These are phyloP conservation scores for Zygogramma bicolorata DNA, from an alignment of 2,888 invertebrate genomes.

Conservation along the genomic window DNA sequence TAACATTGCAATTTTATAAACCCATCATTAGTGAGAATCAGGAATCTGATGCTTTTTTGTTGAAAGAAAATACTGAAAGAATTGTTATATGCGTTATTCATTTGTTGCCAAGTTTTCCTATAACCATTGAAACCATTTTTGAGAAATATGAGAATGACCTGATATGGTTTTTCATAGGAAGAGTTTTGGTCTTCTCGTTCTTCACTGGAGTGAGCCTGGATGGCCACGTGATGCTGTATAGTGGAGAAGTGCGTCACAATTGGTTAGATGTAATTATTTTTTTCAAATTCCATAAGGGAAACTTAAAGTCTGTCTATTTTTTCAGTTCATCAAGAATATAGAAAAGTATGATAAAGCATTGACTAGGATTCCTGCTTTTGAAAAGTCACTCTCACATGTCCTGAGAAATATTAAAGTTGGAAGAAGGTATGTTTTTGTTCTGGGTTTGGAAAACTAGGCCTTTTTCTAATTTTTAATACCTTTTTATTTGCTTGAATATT, in stretches of 20 bases:
- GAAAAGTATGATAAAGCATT: constrained; percentile 80
- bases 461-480: not conserved
- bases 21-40: too few relatives aligned
- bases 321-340: constrained; percentile 85
- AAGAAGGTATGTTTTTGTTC: constrained; percentile 72
- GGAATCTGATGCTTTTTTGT: too few relatives aligned
- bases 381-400: constrained; percentile 86
- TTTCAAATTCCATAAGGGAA: constrained; percentile 11
- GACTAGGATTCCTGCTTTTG: constrained; percentile 83
- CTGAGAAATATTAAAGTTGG: constrained; percentile 86
- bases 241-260: constrained; percentile 92
- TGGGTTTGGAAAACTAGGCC: not conserved
- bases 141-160: too few relatives aligned
- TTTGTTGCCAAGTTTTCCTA: too few relatives aligned
- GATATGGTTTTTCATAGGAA: constrained; percentile 73
- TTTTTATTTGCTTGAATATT: not conserved
- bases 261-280: constrained; percentile 85
- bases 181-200: constrained; percentile 86
- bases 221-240: constrained; percentile 90
- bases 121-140: too few relatives aligned
- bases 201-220: constrained; percentile 93
- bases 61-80: too few relatives aligned
- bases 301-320: constrained; percentile 48
- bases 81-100: too few relatives aligned
- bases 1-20: too few relatives aligned